phyloP scores from a whole-genome alignment of 2,888 invertebrate genomes.

The Heteromurus nitidus region DNA sequence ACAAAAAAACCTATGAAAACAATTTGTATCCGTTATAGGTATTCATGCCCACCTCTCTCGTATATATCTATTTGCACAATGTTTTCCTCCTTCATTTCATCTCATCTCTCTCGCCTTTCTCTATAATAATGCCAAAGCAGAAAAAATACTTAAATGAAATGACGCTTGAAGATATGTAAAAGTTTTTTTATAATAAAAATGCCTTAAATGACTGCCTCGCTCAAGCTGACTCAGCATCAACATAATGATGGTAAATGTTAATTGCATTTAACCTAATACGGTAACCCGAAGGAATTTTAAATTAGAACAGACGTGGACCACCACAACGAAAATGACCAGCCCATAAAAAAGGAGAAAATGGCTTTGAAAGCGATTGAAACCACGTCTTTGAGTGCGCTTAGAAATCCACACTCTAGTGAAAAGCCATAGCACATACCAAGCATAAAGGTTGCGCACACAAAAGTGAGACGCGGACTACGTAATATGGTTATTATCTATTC shows the following conservation, averaged over 20 bases:
- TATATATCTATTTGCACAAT: not conserved
- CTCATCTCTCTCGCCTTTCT: not conserved
- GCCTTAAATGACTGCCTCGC: conserved; percentile 60
- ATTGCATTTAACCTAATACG: conserved; percentile 68
- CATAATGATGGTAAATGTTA: conserved; percentile 66
- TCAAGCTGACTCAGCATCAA: conserved; percentile 54
- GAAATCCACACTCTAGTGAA: not conserved
- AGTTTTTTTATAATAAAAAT: conserved; percentile 61
- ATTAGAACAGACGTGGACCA: conserved; percentile 64
- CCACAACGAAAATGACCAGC: conserved; percentile 64
- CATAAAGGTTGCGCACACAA: no score
- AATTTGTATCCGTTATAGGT: not conserved
- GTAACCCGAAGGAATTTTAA: conserved; percentile 65
- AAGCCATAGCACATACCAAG: not conserved
- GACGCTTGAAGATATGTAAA: conserved; percentile 41
- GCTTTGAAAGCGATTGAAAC: conserved; percentile 48
- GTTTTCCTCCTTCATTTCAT: not conserved
- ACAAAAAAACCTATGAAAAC: conserved; percentile 8
- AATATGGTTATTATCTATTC: conserved; percentile 60
- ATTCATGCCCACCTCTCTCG: no score
- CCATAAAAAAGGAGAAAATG: conserved; percentile 65
- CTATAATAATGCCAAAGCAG: not conserved
- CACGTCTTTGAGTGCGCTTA: not conserved
- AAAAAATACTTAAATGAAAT: conserved; percentile 44
- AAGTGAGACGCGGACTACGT: not conserved